Base-by-base conservation (phyloP, 2,888 invertebrate species). In the Catonia carolina region DNA sequence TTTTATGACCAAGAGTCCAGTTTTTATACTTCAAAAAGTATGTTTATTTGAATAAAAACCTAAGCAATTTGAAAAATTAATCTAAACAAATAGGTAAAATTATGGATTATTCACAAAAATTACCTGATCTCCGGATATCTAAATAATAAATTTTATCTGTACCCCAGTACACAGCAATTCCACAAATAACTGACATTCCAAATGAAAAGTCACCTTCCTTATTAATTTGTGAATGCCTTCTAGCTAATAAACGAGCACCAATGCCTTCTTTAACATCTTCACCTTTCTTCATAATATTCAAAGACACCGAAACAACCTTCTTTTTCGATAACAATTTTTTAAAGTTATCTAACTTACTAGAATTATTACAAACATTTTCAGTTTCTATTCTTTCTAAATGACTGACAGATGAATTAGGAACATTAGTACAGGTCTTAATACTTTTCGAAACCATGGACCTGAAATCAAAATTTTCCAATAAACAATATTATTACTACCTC, bases 141-240 rank as follows among this genome's bases (percentile, higher is more conserved):
- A 62, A 41, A 45, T 58, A 58, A 47, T 54, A 62, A 20, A 58
- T 52, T 23, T 33, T 10, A 17, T 50, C 27, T 18, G 58, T 36
- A 22, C 59, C 55, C 49, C 54, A 55, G 31, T 49, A 60, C 45
- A 62, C 39, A 52, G 51, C 36, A 10, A 60, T 31, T 36, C 58
- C 55, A 27, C 41, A 42, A 33, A 61, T n/a, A 41, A 49, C 53
- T 33, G 39, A 31, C 50, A 42, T 47, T 2, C 56, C 53, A 23
- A 15, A 39, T 23, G 22, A 50, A 49, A 42, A 61, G 31, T 53
- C 36, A n/a, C 33, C 31, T 15, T 53, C 42, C 8, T 35, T 31
- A 15, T 50, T 33, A 33, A 31, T 22, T 22, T 41, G 33, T 17
- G n/a, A 45, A 22, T 41, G 15, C n/a, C 41, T 53, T 27, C 22